phyloP scores from a whole-genome alignment of 2,797 vertebrate genomes.

The Tympanoctomys barrerae region DNA sequence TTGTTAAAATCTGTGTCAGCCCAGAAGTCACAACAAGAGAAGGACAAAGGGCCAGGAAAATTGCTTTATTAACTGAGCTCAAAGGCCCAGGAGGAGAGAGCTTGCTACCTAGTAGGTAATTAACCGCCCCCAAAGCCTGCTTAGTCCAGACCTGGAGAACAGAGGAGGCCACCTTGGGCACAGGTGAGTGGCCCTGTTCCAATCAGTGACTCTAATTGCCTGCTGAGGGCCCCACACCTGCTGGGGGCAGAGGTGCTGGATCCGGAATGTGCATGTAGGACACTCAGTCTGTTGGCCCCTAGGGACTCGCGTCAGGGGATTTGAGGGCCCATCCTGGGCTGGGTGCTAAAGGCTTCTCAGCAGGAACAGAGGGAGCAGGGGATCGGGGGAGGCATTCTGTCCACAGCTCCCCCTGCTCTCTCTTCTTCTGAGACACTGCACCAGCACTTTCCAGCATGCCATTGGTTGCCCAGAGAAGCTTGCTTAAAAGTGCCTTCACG shows the following conservation, averaged over 20 bases:
- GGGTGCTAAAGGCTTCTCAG: not conserved
- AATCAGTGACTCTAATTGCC: not conserved
- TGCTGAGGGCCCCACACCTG: not conserved
- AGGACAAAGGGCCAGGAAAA: conserved; percentile 43
- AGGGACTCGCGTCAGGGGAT: not conserved
- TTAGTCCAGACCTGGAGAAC: not conserved
- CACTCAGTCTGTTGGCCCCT: not conserved
- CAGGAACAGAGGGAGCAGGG: not conserved
- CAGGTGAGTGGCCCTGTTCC: conserved; percentile 26
- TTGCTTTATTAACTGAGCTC: conserved; percentile 65
- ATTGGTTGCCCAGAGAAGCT: not conserved
- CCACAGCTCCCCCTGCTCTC: too few relatives aligned
- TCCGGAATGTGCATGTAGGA: not conserved
- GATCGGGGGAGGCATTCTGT: fast-evolving
- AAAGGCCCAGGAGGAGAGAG: conserved; percentile 42
- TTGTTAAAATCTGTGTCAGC: conserved; percentile 38
- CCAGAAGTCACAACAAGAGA: conserved; percentile 52
- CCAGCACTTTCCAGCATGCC: fast-evolving
- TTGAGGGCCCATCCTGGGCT: not conserved
- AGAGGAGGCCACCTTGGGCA: not conserved
- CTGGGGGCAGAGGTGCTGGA: not conserved
- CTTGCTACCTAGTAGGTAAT: conserved; percentile 40
- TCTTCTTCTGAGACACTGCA: not conserved
- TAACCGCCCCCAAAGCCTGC: conserved; percentile 17
- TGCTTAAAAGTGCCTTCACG: not conserved